These are phyloP conservation scores for Elanoides forficatus DNA, from an alignment of 2,113 vertebrate species.

Conservation along the genomic window DNA sequence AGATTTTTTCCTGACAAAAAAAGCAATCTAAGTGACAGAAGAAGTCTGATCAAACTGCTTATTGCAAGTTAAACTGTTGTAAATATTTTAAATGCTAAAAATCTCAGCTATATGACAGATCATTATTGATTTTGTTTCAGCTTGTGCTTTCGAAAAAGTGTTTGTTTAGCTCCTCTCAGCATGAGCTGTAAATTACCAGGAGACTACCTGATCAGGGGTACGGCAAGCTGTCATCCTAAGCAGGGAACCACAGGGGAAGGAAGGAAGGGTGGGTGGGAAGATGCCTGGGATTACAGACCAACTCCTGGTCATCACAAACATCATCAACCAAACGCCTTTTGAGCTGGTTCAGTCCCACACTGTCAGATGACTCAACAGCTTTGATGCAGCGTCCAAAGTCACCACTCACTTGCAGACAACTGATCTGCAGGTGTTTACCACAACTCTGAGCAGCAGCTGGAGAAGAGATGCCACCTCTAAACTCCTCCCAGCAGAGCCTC, in stretches of 20 bases:
- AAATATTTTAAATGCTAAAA: neutral
- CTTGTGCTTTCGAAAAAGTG: neutral
- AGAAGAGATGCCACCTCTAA: neutral
- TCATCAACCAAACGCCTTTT: accelerated
- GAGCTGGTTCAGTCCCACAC: neutral
- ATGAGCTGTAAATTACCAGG: neutral
- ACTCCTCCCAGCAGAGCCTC: neutral
- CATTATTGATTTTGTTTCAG: neutral
- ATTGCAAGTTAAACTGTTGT: neutral
- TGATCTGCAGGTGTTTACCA: neutral
- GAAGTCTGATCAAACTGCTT: neutral
- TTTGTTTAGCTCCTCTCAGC: neutral
- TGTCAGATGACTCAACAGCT: neutral
- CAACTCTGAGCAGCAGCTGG: neutral
- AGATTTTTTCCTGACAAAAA: neutral
- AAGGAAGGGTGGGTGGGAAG: neutral
- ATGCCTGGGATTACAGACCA: neutral
- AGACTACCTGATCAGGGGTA: neutral
- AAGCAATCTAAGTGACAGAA: neutral
- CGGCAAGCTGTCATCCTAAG: neutral
- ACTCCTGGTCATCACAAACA: neutral
- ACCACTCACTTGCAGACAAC: accelerated
- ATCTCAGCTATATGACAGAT: neutral
- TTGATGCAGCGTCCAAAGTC: neutral
- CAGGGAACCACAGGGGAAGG: neutral